These are phyloP conservation scores for Protobothrops mucrosquamatus DNA, from an alignment of 2,113 vertebrate species.

Conservation along the genomic window DNA sequence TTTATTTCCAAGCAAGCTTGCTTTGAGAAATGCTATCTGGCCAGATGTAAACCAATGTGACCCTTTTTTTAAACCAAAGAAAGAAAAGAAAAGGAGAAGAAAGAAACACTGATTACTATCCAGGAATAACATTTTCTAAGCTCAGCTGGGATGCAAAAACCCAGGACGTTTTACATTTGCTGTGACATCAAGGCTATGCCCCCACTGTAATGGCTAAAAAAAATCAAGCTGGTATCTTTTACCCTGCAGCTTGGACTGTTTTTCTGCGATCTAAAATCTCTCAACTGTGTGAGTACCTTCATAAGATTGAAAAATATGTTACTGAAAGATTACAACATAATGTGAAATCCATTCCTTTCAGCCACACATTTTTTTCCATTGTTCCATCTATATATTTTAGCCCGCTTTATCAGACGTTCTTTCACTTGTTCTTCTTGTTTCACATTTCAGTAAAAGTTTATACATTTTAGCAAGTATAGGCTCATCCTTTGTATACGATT, in stretches of 20 bases:
- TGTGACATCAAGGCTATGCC: not conserved
- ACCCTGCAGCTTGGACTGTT: not conserved
- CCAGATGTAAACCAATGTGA: not conserved
- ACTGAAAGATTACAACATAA: not conserved
- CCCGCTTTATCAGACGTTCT: not conserved
- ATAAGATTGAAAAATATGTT: not conserved
- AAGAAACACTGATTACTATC: not conserved
- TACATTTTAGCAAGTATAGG: not conserved
- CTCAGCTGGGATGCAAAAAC: not conserved
- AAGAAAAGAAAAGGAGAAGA: not conserved
- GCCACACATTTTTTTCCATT: not conserved
- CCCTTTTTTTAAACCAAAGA: not conserved
- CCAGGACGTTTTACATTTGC: not conserved
- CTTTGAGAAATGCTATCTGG: not conserved
- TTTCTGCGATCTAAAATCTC: not conserved
- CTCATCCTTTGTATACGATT: not conserved
- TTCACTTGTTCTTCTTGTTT: not conserved
- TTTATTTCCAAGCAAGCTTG: slow-evolving; percentile 11
- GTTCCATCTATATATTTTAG: not conserved
- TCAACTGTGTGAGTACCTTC: not conserved
- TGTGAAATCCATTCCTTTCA: not conserved
- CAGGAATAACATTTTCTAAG: not conserved
- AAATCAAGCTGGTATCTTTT: not conserved
- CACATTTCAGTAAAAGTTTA: not conserved
- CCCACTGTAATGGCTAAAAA: no score